phyloP scores from a whole-genome alignment of 2,888 invertebrate genomes.

The Drosophila engyochracea region DNA sequence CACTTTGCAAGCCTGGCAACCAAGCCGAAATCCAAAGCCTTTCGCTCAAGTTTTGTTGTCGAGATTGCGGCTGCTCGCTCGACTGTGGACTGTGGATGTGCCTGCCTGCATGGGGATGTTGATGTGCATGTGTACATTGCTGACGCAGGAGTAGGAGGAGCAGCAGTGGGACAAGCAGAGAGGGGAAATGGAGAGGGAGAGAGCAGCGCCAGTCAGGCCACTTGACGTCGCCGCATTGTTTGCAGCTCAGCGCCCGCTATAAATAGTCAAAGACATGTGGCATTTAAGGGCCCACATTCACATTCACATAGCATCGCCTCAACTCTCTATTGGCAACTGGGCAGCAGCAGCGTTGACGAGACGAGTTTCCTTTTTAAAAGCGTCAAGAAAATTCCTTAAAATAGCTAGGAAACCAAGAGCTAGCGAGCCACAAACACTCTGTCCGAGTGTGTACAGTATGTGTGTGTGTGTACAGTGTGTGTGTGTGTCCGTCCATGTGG shows the following conservation, averaged over 20 bases:
- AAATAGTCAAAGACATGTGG: conserved; percentile 71
- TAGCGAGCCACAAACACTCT: conserved; percentile 1
- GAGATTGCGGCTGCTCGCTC: conserved; percentile 13
- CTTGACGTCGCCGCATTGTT: conserved; percentile 72
- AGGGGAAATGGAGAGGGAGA: no score
- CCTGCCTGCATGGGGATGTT: neutral
- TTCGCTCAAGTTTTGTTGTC: conserved; percentile 36
- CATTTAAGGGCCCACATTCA: conserved; percentile 52
- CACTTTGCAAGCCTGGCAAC: conserved; percentile 31
- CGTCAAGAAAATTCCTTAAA: conserved; percentile 69
- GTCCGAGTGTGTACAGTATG: conserved; percentile 4
- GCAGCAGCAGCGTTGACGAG: conserved; percentile 29
- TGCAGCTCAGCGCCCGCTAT: conserved; percentile 74
- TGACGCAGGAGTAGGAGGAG: neutral
- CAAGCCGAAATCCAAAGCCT: conserved; percentile 22
- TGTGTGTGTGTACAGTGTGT: conserved; percentile 6
- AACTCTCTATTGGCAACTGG: conserved; percentile 58
- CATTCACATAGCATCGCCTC: conserved; percentile 33
- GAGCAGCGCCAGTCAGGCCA: conserved; percentile 39
- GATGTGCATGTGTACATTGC: neutral
- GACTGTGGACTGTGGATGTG: neutral
- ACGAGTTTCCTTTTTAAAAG: conserved; percentile 62
- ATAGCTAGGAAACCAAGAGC: conserved; percentile 43
- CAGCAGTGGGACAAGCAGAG: neutral
- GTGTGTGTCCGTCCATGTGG: neutral